Base-by-base conservation (phyloP, 2,113 vertebrate species). In the Dicentrarchus labrax region DNA sequence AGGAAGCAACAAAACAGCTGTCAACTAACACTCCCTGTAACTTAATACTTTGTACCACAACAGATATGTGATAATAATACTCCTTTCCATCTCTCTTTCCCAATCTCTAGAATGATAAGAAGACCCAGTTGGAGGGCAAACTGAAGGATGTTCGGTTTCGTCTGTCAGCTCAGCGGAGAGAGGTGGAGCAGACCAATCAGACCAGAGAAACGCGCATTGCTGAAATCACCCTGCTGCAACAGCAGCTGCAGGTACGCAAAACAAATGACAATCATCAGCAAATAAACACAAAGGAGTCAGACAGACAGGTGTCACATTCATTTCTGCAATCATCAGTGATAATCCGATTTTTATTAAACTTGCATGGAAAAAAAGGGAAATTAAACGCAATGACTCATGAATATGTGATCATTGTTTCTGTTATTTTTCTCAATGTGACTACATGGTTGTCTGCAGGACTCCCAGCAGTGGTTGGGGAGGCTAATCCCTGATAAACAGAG, bases 181-280 rank as follows among this genome's bases (percentile, higher is more conserved):
- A 99, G 81, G 97, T 99, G 65, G 98, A 99, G 94, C 98, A 96
- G 88, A 99, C 97, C 47, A 99, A 99, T 92, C 97, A 98, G 90
- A 97, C 96, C 16, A 94, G 98, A 76, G 98, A 99, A 62, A 93
- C 97, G 9, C 96, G 98, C 91, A 98, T 99, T 47, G 97, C 98
- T 1, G 98, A 99, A 88, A 99, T 99, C 90, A 99, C 98, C 2
- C 96, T 97, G 75, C 93, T 99, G 4, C 98, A 99, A 76, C 98
- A 98, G 70, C 98, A 99, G 88, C 93, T 99, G 65, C 98, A 99
- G 96, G 98, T 99, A 78, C 76, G 21, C 36, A 39, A 0, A 62
- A 11, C 64, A 0, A 54, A 48, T 1, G 0, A 8, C 2, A 24
- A 54, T 13, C 22, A 51, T 51, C n/a, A 53, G 50, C 36, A 51